Evolutionary conservation across 1,140 invertebrate species (phyloP).

Genomic region (Trichonephila clavipes): DNA sequence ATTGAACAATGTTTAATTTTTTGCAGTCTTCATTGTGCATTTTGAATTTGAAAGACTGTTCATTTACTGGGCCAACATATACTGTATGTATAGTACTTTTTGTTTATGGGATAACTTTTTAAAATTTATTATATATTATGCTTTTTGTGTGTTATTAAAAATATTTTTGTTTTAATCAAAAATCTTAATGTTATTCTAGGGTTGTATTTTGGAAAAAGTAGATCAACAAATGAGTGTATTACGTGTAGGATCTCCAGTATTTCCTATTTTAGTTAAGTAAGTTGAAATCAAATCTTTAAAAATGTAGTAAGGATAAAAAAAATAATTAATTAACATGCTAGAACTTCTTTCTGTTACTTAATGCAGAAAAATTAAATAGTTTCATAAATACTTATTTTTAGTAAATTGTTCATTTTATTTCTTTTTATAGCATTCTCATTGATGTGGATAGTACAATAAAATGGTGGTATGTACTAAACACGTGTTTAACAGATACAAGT

Average conservation of each 20-base stretch:
- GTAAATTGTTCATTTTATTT: background rate
- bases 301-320: background rate
- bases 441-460: slow-evolving; percentile 41
- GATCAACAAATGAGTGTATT: slow-evolving; percentile 35
- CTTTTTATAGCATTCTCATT: slow-evolving; percentile 11
- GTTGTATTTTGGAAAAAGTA: slow-evolving; percentile 45
- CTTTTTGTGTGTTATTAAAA: too few relatives aligned
- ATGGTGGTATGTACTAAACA: slow-evolving; percentile 48
- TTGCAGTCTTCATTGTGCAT: slow-evolving; percentile 46
- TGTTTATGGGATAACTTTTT: background rate
- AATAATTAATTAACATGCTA: too few relatives aligned
- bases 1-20: too few relatives aligned
- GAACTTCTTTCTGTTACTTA: too few relatives aligned
- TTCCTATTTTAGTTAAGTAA: slow-evolving; percentile 54
- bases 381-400: too few relatives aligned
- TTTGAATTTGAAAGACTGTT: slow-evolving; percentile 63
- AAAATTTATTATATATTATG: too few relatives aligned
- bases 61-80: slow-evolving; percentile 52
- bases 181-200: background rate
- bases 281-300: background rate
- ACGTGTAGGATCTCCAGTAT: slow-evolving; percentile 20
- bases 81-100: slow-evolving; percentile 34
- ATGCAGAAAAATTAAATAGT: too few relatives aligned
- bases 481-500: slow-evolving; percentile 18
- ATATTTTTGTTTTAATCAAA: background rate